Evolutionary conservation across 2,888 invertebrate genomes (phyloP).

Genomic region (Zaprionus lineosus): DNA sequence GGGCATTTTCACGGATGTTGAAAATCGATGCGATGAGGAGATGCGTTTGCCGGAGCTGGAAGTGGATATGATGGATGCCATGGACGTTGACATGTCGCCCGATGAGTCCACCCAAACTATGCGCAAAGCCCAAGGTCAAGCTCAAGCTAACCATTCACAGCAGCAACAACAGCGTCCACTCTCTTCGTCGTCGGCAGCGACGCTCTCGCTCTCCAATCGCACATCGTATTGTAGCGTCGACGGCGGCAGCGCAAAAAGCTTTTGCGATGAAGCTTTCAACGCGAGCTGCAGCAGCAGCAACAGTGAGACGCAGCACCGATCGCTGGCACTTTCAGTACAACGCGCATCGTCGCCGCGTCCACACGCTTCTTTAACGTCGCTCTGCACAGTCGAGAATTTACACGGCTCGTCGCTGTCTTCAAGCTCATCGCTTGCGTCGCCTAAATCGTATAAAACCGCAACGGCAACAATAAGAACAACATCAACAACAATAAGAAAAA

Average conservation of each 20-base stretch:
- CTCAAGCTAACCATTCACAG: conserved; percentile 47
- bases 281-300: conserved; percentile 25
- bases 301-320: conserved; percentile 36
- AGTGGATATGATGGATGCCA: conserved; percentile 35
- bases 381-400: conserved; percentile 62
- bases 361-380: conserved; percentile 75
- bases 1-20: conserved; percentile 93
- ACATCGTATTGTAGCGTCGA: conserved; percentile 81
- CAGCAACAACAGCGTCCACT: conserved; percentile 76
- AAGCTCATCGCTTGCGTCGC: conserved; percentile 50
- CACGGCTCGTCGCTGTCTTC: conserved; percentile 36
- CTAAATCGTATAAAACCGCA: conserved; percentile 51
- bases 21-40: conserved; percentile 88
- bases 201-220: conserved; percentile 80
- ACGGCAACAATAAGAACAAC: conserved; percentile 40
- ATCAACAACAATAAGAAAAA: conserved; percentile 17
- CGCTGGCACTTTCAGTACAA: conserved; percentile 72
- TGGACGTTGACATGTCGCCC: conserved; percentile 70
- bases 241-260: conserved; percentile 78
- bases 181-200: conserved; percentile 75
- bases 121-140: conserved; percentile 78
- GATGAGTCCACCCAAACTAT: conserved; percentile 83
- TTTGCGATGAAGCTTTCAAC: conserved; percentile 78
- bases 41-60: conserved; percentile 74
- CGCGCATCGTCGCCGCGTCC: conserved; percentile 79